These are phyloP conservation scores for Alviniconcha strummeri DNA, from an alignment of 2,888 invertebrate species.

Conservation along the genomic window DNA sequence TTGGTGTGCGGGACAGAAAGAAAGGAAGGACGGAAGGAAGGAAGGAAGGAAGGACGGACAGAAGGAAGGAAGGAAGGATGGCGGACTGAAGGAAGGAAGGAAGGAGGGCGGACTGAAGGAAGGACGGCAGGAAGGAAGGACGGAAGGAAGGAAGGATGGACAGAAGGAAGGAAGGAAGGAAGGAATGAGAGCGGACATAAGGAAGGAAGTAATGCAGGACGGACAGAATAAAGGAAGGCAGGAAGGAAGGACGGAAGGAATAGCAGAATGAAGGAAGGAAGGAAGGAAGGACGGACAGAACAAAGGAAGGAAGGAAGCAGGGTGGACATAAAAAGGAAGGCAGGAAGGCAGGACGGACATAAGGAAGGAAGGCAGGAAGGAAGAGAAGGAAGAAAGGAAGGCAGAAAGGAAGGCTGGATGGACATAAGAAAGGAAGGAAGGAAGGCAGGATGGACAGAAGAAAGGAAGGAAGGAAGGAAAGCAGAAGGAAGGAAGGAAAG, in stretches of 20 bases:
- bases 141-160: background rate
- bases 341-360: too few relatives aligned
- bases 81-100: background rate
- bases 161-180: background rate
- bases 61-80: background rate
- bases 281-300: background rate
- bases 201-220: background rate
- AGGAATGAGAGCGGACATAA: background rate
- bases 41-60: background rate
- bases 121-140: background rate
- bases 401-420: too few relatives aligned
- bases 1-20: background rate
- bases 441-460: too few relatives aligned
- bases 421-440: too few relatives aligned
- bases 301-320: background rate
- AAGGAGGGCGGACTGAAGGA: background rate
- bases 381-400: too few relatives aligned
- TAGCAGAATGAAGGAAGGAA: background rate
- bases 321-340: too few relatives aligned
- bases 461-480: too few relatives aligned
- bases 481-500: too few relatives aligned
- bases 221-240: background rate
- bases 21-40: background rate
- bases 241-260: background rate
- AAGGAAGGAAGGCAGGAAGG: too few relatives aligned